These are phyloP conservation scores for Corbicula japonica DNA, from an alignment of 2,888 invertebrate species.

Conservation along the genomic window DNA sequence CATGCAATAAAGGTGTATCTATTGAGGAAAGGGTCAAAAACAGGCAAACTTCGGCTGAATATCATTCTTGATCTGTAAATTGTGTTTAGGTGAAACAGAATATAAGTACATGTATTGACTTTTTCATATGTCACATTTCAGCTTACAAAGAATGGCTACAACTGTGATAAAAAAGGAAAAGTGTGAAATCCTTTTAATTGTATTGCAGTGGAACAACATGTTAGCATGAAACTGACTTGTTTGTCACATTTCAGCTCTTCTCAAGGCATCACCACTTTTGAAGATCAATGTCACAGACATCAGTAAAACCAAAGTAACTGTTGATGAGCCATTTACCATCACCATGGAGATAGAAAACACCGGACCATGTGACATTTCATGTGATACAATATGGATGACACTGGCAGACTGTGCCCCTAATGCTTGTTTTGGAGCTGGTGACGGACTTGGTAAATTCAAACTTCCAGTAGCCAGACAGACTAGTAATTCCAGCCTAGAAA, in stretches of 20 bases:
- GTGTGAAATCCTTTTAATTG: no score
- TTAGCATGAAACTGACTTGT: no score
- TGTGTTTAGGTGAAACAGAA: no score
- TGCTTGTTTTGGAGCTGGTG: slow-evolving; percentile 10
- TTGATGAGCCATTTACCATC: slow-evolving; percentile 63
- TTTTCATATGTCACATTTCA: no score
- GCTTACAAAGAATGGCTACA: no score
- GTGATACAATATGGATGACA: slow-evolving; percentile 70
- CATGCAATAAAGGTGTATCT: no score
- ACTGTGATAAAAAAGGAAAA: no score
- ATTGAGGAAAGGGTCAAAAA: no score
- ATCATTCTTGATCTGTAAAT: no score
- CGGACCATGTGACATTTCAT: slow-evolving; percentile 64
- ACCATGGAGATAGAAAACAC: slow-evolving; percentile 61
- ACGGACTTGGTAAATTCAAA: slow-evolving; percentile 44
- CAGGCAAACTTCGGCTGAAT: no score
- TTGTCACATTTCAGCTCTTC: not conserved
- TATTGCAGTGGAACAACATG: no score
- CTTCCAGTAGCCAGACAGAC: slow-evolving; percentile 61
- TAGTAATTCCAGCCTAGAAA: slow-evolving; percentile 74
- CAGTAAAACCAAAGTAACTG: slow-evolving; percentile 44
- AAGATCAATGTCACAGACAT: slow-evolving; percentile 61
- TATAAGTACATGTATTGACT: no score
- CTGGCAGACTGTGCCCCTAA: slow-evolving; percentile 48
- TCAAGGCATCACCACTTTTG: slow-evolving; percentile 71